These are phyloP conservation scores for Lucinisca nassula DNA, from an alignment of 2,888 invertebrate species.

Conservation along the genomic window DNA sequence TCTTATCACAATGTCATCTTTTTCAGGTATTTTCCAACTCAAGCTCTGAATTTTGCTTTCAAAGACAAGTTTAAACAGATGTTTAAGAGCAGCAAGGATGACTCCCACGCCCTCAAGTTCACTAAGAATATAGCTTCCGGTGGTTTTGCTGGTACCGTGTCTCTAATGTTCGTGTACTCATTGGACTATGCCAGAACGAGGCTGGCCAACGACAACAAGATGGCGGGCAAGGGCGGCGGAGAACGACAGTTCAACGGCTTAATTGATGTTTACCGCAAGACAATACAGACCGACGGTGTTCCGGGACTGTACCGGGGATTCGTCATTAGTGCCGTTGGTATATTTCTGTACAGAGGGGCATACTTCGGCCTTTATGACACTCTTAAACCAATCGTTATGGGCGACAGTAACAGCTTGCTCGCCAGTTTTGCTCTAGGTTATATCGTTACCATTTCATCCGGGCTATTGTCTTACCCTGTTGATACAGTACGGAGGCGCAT, in stretches of 20 bases:
- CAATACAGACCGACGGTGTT: constrained; percentile 86
- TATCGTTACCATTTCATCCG: constrained; percentile 94
- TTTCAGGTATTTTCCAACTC: constrained; percentile 89
- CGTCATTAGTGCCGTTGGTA: constrained; percentile 87
- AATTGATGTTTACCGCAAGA: constrained; percentile 89
- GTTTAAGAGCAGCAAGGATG: constrained; percentile 89
- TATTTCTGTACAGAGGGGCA: constrained; percentile 88
- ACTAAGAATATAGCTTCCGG: constrained; percentile 93
- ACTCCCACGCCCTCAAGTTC: constrained; percentile 84
- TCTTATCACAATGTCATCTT: neutral
- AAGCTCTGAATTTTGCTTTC: constrained; percentile 89
- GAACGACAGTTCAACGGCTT: constrained; percentile 96
- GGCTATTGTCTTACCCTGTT: constrained; percentile 98
- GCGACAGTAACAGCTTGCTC: constrained; percentile 70
- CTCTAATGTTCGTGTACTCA: constrained; percentile 88
- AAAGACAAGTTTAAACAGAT: constrained; percentile 95
- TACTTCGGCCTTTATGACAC: constrained; percentile 88
- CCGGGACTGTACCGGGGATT: constrained; percentile 88
- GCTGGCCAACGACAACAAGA: constrained; percentile 87
- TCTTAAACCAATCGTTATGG: constrained; percentile 87
- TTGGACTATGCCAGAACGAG: constrained; percentile 88
- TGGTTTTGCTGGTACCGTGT: constrained; percentile 87
- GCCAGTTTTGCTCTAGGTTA: constrained; percentile 86
- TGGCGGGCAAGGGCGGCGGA: constrained; percentile 80
- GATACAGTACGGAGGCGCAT: constrained; percentile 97